Conservation (phyloP, 1,140 invertebrate genomes). For the Odontomachus brunneus region DNA sequence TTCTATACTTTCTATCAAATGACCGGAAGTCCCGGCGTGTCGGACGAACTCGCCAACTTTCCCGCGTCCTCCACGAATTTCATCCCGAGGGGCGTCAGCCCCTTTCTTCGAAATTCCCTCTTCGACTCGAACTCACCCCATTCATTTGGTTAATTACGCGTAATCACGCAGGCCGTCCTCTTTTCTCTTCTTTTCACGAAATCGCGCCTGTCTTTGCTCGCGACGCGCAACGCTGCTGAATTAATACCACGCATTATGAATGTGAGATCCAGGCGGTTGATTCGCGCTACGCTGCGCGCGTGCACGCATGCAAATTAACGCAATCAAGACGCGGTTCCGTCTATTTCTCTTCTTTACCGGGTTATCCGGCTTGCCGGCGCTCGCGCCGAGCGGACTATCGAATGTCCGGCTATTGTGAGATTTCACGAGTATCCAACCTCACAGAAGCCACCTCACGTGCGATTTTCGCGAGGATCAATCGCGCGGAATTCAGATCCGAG, state of each 20-base stretch:
- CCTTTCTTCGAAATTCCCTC: not conserved
- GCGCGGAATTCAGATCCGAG: too few relatives aligned
- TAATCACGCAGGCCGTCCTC: not conserved
- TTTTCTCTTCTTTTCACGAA: conserved; percentile 5
- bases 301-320: conserved; percentile 12
- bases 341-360: not conserved
- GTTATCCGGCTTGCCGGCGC: not conserved
- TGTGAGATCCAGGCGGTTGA: not conserved
- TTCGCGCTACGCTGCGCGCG: not conserved
- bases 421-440: too few relatives aligned
- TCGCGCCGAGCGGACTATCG: too few relatives aligned
- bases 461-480: too few relatives aligned
- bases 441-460: too few relatives aligned
- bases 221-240: conserved; percentile 6
- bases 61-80: too few relatives aligned
- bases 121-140: not conserved
- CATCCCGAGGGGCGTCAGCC: too few relatives aligned
- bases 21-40: conserved; percentile 4
- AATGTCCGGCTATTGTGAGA: too few relatives aligned
- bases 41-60: not conserved
- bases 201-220: too few relatives aligned
- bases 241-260: conserved; percentile 16
- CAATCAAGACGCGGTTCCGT: not conserved
- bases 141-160: too few relatives aligned
- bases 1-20: conserved; percentile 46